phyloP scores from a whole-genome alignment of 2,888 invertebrate genomes.

The Ectobius pallidus region DNA sequence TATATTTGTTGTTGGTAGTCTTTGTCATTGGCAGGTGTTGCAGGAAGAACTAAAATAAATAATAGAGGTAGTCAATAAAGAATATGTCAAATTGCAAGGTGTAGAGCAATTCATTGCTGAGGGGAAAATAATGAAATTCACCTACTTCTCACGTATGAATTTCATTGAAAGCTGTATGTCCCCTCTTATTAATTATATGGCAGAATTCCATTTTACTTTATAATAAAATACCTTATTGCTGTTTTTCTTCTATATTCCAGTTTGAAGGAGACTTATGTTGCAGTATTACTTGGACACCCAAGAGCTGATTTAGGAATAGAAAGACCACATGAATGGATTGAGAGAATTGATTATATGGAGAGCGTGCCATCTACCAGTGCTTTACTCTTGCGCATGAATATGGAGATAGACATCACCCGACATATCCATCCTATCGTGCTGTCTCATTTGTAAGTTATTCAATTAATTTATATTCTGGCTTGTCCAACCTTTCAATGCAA shows the following conservation, averaged over 20 bases:
- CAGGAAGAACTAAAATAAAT: no score
- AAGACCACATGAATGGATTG: constrained; percentile 74
- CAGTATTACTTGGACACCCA: constrained; percentile 71
- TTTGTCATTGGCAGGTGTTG: no score
- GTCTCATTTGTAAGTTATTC: constrained; percentile 38
- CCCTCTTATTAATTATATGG: background rate
- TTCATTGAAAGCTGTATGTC: no score
- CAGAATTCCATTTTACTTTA: background rate
- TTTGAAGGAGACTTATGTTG: constrained; percentile 62
- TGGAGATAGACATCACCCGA: constrained; percentile 64
- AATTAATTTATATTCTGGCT: no score
- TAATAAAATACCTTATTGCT: no score
- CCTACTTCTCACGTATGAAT: no score
- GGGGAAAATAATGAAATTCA: no score
- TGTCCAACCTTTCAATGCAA: no score
- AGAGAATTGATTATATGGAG: constrained; percentile 64
- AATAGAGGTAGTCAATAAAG: no score
- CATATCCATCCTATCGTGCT: constrained; percentile 64
- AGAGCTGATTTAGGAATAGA: constrained; percentile 62
- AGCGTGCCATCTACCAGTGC: constrained; percentile 64
- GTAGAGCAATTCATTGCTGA: no score
- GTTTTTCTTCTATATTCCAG: constrained; percentile 54
- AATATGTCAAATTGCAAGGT: no score
- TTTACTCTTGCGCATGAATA: constrained; percentile 64
- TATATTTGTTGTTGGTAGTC: no score